Evolutionary conservation across 2,797 vertebrate genomes (phyloP).

Genomic region (Fistularia commersonii): DNA sequence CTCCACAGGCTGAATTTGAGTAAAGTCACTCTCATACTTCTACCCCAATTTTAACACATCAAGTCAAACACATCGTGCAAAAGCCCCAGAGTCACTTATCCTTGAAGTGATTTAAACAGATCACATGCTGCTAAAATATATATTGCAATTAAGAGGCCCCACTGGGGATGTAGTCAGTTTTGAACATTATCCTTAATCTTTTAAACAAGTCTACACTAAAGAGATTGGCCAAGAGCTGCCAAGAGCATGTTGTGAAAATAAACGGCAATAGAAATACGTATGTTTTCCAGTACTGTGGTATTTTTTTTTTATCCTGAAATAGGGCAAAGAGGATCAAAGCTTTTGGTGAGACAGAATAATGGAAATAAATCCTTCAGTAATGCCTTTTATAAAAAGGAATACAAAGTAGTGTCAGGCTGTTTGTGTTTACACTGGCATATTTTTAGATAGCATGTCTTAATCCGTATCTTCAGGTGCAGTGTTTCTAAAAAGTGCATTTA

Average conservation of each 20-base stretch:
- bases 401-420: not conserved
- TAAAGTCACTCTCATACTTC: slow-evolving; percentile 8
- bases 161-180: slow-evolving; percentile 15
- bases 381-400: slow-evolving; percentile 1
- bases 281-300: slow-evolving; percentile 29
- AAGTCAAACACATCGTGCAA: slow-evolving; percentile 17
- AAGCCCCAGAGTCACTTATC: slow-evolving; percentile 25
- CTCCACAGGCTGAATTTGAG: slow-evolving; percentile 4
- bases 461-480: no score
- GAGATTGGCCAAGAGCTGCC: slow-evolving; percentile 22
- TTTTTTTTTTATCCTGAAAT: slow-evolving; percentile 39
- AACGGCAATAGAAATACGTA: slow-evolving; percentile 22
- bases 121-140: slow-evolving; percentile 30
- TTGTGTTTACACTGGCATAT: no score
- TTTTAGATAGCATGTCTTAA: no score
- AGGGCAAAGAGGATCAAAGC: slow-evolving; percentile 13
- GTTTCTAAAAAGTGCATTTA: no score
- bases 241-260: slow-evolving; percentile 39
- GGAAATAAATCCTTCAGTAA: not conserved
- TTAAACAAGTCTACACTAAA: slow-evolving; percentile 38
- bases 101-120: slow-evolving; percentile 29
- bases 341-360: slow-evolving; percentile 11
- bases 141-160: slow-evolving; percentile 37
- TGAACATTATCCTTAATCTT: slow-evolving; percentile 38
- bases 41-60: slow-evolving; percentile 22